Conservation (phyloP, 2,888 invertebrate species). For the Ctena decussata region DNA sequence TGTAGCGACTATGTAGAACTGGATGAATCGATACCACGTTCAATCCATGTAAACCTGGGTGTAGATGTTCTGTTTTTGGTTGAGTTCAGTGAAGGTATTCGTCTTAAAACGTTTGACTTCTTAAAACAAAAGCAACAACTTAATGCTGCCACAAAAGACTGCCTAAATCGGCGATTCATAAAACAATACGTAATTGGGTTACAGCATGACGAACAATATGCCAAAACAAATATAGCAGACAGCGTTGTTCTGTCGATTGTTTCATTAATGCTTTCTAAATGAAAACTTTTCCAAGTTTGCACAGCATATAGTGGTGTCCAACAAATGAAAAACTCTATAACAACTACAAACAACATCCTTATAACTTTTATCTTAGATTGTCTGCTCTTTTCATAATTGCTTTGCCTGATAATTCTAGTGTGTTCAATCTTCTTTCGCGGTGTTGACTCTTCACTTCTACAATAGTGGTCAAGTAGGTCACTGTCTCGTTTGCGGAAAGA, state of each 20-base stretch:
- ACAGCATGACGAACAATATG: conserved; percentile 94
- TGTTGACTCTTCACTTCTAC: conserved; percentile 57
- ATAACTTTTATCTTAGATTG: conserved; percentile 88
- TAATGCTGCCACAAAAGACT: conserved; percentile 93
- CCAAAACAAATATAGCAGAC: conserved; percentile 92
- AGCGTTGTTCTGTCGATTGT: conserved; percentile 86
- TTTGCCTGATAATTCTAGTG: conserved; percentile 64
- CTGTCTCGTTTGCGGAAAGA: background rate
- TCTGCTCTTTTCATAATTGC: conserved; percentile 88
- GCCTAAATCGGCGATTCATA: conserved; percentile 95
- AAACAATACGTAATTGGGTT: conserved; percentile 97
- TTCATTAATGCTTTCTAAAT: conserved; percentile 89
- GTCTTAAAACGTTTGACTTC: background rate
- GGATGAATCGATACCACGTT: background rate
- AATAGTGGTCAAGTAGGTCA: conserved; percentile 1
- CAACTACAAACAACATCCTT: conserved; percentile 95
- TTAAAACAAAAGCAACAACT: conserved; percentile 89
- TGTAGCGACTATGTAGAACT: background rate
- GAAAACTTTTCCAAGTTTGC: conserved; percentile 93
- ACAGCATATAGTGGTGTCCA: conserved; percentile 95
- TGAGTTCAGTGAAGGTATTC: conserved; percentile 5
- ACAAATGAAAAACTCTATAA: conserved; percentile 96
- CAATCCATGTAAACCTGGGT: background rate
- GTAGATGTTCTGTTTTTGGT: background rate
- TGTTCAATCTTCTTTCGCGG: conserved; percentile 49